Evolutionary conservation across 2,113 vertebrate species (phyloP).

Genomic region (Anguilla japonica): DNA sequence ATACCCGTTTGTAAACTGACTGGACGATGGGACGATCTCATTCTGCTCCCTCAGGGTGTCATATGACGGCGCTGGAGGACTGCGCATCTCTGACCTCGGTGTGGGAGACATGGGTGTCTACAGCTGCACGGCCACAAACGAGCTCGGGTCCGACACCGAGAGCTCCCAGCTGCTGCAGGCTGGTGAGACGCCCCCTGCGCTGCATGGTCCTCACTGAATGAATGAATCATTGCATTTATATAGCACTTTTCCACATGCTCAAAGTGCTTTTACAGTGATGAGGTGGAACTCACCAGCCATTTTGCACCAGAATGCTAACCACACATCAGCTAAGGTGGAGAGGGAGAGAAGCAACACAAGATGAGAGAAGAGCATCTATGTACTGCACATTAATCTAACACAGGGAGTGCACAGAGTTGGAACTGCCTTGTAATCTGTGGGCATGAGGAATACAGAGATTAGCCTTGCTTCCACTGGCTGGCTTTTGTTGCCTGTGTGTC

Average conservation of each 20-base stretch:
- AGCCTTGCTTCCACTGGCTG: not conserved
- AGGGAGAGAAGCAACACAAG: too few species aligned
- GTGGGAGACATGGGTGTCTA: slow-evolving; percentile 76
- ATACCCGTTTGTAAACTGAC: slow-evolving; percentile 20
- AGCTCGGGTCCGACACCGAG: slow-evolving; percentile 73
- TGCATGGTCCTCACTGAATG: not conserved
- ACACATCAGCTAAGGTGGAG: not conserved
- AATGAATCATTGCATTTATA: not conserved
- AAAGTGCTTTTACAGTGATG: too few species aligned
- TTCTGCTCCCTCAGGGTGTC: slow-evolving; percentile 62
- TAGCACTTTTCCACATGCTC: not conserved
- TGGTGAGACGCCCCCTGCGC: slow-evolving; percentile 61
- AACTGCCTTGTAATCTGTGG: not conserved
- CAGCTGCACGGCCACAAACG: slow-evolving; percentile 70
- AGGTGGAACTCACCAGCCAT: too few species aligned
- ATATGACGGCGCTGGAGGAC: slow-evolving; percentile 61
- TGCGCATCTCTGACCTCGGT: slow-evolving; percentile 73
- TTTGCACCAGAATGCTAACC: too few species aligned
- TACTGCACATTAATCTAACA: not conserved
- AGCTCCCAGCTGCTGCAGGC: slow-evolving; percentile 70
- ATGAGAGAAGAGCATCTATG: too few species aligned
- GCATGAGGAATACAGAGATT: not conserved
- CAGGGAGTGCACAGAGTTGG: not conserved
- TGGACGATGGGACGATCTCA: slow-evolving; percentile 22
- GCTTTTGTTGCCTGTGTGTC: not conserved